phyloP scores from a whole-genome alignment of 2,797 vertebrate species.

The Pogoniulus pusillus region DNA sequence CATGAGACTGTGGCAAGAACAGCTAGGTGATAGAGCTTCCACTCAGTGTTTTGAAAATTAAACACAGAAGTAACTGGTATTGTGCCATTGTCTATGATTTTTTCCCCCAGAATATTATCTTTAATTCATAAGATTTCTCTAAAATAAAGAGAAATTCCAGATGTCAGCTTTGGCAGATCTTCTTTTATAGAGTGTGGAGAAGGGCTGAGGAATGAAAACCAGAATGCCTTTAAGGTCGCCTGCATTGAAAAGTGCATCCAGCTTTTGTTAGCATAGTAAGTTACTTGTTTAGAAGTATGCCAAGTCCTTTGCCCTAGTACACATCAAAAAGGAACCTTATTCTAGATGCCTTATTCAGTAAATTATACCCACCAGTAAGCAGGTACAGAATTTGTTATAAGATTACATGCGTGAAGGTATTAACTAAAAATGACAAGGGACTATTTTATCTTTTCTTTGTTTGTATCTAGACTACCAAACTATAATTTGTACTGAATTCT shows the following conservation, averaged over 20 bases:
- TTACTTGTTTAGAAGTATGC: neutral
- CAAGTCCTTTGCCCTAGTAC: neutral
- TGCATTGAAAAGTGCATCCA: neutral
- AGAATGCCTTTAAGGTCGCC: neutral
- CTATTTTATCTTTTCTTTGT: neutral
- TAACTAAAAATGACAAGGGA: neutral
- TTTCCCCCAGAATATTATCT: neutral
- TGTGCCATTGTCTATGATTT: neutral
- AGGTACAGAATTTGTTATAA: neutral
- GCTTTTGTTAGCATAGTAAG: neutral
- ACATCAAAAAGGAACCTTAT: neutral
- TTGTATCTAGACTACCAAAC: neutral
- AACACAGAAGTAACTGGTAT: neutral
- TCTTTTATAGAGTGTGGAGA: fast-evolving
- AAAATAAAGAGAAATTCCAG: neutral
- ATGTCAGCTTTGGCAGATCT: neutral
- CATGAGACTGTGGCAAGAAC: neutral
- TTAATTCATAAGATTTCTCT: neutral
- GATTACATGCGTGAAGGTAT: neutral
- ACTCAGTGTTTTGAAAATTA: neutral
- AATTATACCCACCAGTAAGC: neutral
- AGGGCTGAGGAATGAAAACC: neutral
- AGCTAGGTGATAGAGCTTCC: neutral
- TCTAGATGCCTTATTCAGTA: neutral
- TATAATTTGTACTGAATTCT: neutral